Evolutionary conservation across 1,140 invertebrate genomes (phyloP), one percentile per base, ranked within the genome.

Genomic region (Listronotus bonariensis): DNA sequence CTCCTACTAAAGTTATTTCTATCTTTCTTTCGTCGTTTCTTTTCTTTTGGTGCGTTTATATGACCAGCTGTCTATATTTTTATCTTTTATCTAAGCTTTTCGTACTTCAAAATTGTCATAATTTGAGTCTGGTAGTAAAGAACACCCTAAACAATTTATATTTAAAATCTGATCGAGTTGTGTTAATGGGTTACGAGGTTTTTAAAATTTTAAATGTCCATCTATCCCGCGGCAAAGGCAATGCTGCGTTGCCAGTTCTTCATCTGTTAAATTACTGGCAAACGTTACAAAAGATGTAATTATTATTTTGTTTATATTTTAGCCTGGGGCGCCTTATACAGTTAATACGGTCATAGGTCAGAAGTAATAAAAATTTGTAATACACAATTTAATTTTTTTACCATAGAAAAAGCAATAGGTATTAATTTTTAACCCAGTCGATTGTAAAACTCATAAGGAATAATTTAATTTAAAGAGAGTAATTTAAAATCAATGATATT

Each of bases 1-100:
- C 70, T 72, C 70, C 69, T 70, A 70, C 68, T 53, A 52, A 18
- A 52, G 18, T 59, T 69, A 61, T 64, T 59, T 41, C 67, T 57
- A 55, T 69, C 69, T 71, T 61, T 58, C 60, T 70, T 55, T 65
- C 34, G 20, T 55, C 32, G 36, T 52, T 67, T 65, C 61, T 67
- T 57, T 64, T 66, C 59, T 38, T 52, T 14, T 58, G 61, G 63
- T 54, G 56, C 54, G 54, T 45, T 15, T 31, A 48, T 41, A 40
- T 46, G 40, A 41, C 43, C 63, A 65, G 40, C 58, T 65, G 63
- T 65, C 43, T 42, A 43, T 58, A 42, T 46, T 58, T 31, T 14
- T 20, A 17, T 17, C 17, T 36, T 31, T 32, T 52, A 52, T 52
- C 26, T 9, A 3, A 9, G n/a, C n/a, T 36, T 31, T 31, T 52